These are phyloP conservation scores for Campoplex nolae DNA, from an alignment of 2,888 invertebrate genomes.

Conservation along the genomic window DNA sequence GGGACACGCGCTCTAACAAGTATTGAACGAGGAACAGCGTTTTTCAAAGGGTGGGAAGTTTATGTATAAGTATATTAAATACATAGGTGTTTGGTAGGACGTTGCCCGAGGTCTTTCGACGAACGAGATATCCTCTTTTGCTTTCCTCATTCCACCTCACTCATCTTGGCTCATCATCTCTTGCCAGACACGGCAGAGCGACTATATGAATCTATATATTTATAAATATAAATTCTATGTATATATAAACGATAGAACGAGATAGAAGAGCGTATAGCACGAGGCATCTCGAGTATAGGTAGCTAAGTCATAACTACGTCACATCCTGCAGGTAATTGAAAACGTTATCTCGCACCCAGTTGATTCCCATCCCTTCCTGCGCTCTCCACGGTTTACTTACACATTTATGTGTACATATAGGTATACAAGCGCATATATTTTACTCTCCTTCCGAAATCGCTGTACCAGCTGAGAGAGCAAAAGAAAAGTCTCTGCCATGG, in stretches of 20 bases:
- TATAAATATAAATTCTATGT: conserved; percentile 15
- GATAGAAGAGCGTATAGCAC: conserved; percentile 61
- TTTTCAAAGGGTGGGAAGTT: conserved; percentile 17
- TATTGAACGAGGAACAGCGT: conserved; percentile 71
- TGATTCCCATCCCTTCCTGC: conserved; percentile 79
- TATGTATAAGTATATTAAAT: conserved; percentile 22
- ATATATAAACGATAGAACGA: conserved; percentile 40
- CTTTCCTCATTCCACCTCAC: conserved; percentile 51
- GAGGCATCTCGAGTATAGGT: conserved; percentile 73
- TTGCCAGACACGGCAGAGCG: conserved; percentile 20
- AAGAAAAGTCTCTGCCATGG: conserved; percentile 48
- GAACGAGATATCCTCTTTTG: conserved; percentile 55
- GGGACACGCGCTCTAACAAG: conserved; percentile 76
- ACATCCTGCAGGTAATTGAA: conserved; percentile 85
- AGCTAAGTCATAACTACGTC: conserved; percentile 84
- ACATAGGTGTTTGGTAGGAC: conserved; percentile 30
- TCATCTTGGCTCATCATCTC: conserved; percentile 77
- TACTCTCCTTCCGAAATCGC: conserved; percentile 24
- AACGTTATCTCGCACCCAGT: conserved; percentile 83
- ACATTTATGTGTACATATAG: conserved; percentile 8
- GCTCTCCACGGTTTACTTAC: conserved; percentile 29
- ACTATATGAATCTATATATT: conserved; percentile 5
- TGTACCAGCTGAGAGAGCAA: conserved; percentile 41
- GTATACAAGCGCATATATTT: background rate
- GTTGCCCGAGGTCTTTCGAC: conserved; percentile 40